Evolutionary conservation across 2,797 vertebrate genomes (phyloP).

Genomic region (Monodelphis domestica): DNA sequence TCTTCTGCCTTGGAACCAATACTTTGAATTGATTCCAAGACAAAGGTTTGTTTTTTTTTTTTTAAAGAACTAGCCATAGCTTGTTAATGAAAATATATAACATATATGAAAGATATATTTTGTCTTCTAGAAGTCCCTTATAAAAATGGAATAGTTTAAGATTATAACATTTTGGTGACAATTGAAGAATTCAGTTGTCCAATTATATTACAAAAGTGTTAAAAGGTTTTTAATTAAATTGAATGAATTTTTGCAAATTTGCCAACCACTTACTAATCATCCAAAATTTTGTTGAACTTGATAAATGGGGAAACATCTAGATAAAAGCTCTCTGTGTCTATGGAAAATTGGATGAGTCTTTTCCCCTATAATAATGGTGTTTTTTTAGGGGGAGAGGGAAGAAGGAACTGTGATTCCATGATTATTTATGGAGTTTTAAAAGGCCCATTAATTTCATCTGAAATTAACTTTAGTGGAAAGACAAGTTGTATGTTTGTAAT

Average conservation of each 20-base stretch:
- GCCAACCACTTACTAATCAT: constrained; percentile 8
- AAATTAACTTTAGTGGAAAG: constrained; percentile 26
- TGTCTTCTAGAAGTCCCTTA: not conserved
- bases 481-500: constrained; percentile 16
- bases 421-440: constrained; percentile 50
- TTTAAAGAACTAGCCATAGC: constrained; percentile 3
- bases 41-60: no score
- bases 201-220: not conserved
- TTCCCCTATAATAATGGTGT: not conserved
- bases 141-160: not conserved
- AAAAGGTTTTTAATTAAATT: not conserved
- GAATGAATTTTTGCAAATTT: constrained; percentile 12
- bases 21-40: no score
- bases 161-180: constrained; percentile 1
- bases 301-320: constrained; percentile 12
- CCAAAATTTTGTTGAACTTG: constrained; percentile 12
- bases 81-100: constrained; percentile 13
- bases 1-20: no score
- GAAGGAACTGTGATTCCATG: not conserved
- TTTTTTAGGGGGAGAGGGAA: not conserved
- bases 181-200: not conserved
- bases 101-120: not conserved
- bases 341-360: constrained; percentile 17
- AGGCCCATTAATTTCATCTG: constrained; percentile 17
- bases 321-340: not conserved